phyloP scores from a whole-genome alignment of 2,797 vertebrate genomes.

The Sebastes itinus region DNA sequence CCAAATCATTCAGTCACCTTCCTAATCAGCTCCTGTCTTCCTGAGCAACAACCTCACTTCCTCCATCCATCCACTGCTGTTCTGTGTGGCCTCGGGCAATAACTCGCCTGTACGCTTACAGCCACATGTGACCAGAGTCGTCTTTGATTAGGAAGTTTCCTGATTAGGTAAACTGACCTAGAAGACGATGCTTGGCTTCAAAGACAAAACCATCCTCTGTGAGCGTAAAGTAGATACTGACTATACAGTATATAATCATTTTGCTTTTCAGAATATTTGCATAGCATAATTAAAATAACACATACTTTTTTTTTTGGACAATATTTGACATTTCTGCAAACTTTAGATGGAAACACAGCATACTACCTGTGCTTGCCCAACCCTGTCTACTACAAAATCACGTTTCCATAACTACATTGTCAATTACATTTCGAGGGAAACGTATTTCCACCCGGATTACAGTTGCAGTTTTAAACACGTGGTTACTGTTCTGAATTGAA shows the following conservation, averaged over 20 bases:
- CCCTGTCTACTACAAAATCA: not conserved
- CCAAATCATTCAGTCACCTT: constrained; percentile 1
- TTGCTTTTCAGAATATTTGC: not conserved
- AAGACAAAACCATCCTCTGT: not conserved
- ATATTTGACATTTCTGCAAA: not conserved
- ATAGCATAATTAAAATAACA: not conserved
- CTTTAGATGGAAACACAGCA: not conserved
- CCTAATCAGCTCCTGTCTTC: constrained; percentile 16
- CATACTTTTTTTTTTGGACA: not conserved
- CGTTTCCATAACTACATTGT: not conserved
- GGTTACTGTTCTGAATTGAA: not conserved
- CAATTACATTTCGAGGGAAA: not conserved
- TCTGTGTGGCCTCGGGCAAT: not conserved
- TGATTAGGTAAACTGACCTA: constrained; percentile 8
- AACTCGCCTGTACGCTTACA: not conserved
- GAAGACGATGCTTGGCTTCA: not conserved
- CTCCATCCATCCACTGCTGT: not conserved
- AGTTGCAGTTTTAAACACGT: not conserved
- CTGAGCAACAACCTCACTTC: constrained; percentile 14
- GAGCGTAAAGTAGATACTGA: not conserved
- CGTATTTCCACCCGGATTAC: not conserved
- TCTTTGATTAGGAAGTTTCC: not conserved
- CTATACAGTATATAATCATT: not conserved
- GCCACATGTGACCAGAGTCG: not conserved
- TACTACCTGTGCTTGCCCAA: not conserved